Evolutionary conservation across 2,797 vertebrate genomes (phyloP), one percentile per base, ranked within the genome.

Genomic region (Sciurus vulgaris): DNA sequence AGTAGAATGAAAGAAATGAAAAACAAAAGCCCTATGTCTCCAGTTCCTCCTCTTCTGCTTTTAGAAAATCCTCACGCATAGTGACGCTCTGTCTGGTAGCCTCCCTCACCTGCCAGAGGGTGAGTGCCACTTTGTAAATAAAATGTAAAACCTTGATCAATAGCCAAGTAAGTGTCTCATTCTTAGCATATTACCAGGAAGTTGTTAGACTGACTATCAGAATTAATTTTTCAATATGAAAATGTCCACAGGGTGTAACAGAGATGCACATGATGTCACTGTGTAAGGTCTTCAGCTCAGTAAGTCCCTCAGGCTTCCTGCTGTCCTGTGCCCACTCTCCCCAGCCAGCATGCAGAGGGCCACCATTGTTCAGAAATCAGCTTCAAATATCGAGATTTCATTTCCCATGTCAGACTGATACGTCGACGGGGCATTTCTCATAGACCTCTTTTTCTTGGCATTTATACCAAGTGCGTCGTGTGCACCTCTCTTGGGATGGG

Each of bases 61-160:
- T 30, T 5, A 5, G n/a, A 56, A 38, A 73, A 24, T 11, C 44
- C 38, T 38, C 59, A 44, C 3, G 2, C 30, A 10, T 2, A 0
- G 0, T 5, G 7, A 35, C 65, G 1, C 8, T n/a, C 28, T 41
- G 9, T n/a, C 28, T 47, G 9, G 24, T 0, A 10, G 22, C 15
- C 1, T 13, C 26, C 28, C 0, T 18, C 14, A 13, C 47, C 20
- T 59, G 10, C 30, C 15, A 15, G 41, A 44, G 4, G 3, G 0
- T 1, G 2, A 12, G 12, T 18, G 30, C 18, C 5, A 7, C 4
- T 2, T 2, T 38, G 26, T 3, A 18, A 76, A 70, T 47, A 69
- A 81, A 67, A 67, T 20, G 9, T 20, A 5, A 18, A 82, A 3
- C 22, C 56, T 3, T 15, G 6, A 35, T 41, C 15, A 12, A 18